Conservation (phyloP, 2,113 vertebrate species). For the Dicaeum eximium region DNA sequence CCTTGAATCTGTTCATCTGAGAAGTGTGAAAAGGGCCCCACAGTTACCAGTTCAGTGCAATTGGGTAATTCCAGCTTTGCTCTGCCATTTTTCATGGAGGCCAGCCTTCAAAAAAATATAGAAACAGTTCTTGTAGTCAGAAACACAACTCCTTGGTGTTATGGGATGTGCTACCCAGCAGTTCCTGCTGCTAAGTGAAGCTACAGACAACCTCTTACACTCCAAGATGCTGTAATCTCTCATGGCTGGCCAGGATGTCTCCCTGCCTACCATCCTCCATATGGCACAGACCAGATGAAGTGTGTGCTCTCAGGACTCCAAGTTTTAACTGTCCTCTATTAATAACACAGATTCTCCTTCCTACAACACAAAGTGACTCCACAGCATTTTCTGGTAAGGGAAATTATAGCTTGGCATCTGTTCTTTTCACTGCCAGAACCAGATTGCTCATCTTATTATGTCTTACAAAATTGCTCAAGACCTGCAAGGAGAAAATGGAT, state of each 20-base stretch:
- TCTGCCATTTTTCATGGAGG: neutral
- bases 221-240: neutral
- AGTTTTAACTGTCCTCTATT: conserved; percentile 34
- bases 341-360: conserved; percentile 28
- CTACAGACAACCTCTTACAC: neutral
- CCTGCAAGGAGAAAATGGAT: conserved; percentile 61
- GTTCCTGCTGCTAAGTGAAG: neutral
- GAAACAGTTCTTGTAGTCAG: neutral
- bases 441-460: conserved; percentile 69
- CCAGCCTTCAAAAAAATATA: neutral
- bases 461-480: conserved; percentile 58
- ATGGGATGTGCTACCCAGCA: neutral
- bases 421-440: conserved; percentile 66
- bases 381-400: conserved; percentile 46
- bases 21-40: neutral
- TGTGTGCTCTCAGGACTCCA: neutral
- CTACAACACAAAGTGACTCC: conserved; percentile 46
- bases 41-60: neutral
- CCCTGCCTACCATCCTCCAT: neutral
- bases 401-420: conserved; percentile 66
- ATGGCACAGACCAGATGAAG: neutral
- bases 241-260: neutral
- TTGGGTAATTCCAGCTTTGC: neutral
- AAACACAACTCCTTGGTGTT: neutral
- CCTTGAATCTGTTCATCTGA: neutral